phyloP scores from a whole-genome alignment of 2,888 invertebrate genomes.

The Aporophyla lueneburgensis region DNA sequence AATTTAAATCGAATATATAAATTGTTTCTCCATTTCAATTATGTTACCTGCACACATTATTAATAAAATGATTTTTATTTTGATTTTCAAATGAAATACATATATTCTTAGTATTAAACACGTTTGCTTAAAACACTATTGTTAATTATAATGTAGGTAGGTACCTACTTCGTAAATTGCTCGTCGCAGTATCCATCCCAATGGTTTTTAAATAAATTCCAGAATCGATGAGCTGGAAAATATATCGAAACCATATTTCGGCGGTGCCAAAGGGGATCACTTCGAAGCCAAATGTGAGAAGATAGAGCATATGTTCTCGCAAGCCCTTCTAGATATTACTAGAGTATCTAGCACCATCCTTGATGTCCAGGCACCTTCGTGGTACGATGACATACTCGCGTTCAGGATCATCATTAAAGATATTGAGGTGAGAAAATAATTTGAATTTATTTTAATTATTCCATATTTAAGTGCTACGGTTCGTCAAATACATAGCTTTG shows the following conservation, averaged over 20 bases:
- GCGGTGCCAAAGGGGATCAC: constrained; percentile 93
- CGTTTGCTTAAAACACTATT: no score
- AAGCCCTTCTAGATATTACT: constrained; percentile 91
- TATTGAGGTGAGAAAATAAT: constrained; percentile 86
- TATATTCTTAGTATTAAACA: no score
- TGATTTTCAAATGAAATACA: no score
- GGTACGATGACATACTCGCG: constrained; percentile 94
- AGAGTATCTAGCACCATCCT: constrained; percentile 92
- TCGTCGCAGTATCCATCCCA: not conserved
- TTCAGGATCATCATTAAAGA: constrained; percentile 92
- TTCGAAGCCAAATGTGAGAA: constrained; percentile 93
- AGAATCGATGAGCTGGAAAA: constrained; percentile 94
- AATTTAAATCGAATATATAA: not conserved
- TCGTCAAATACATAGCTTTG: not conserved
- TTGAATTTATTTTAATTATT: not conserved
- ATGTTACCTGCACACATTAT: not conserved
- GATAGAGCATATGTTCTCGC: constrained; percentile 94
- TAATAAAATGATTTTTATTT: no score
- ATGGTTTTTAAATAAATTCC: constrained; percentile 5
- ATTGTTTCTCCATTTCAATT: not conserved
- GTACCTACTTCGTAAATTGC: not conserved
- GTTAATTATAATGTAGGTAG: not conserved
- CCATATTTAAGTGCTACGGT: not conserved
- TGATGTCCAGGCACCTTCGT: constrained; percentile 95
- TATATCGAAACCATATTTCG: constrained; percentile 93